Evolutionary conservation across 2,113 vertebrate genomes (phyloP).

Genomic region (human (Homo sapiens)): GRCh38 chr2:204876501-204877000

Average conservation of each 20-base stretch:
- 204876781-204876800: slow-evolving; percentile 31
- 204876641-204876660: neutral
- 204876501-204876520: neutral
- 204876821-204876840: neutral
- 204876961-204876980: neutral
- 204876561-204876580: neutral
- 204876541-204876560: neutral
- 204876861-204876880: neutral
- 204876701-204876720: neutral
- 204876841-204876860: neutral
- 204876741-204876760: slow-evolving; percentile 8
- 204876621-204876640: neutral
- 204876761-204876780: slow-evolving; percentile 19
- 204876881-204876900: neutral
- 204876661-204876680: neutral
- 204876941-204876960: neutral
- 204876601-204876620: neutral
- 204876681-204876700: neutral
- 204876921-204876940: neutral
- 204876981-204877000: too few relatives aligned
- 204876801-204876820: neutral
- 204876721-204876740: neutral
- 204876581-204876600: neutral
- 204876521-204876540: neutral
- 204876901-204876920: neutral